These are phyloP conservation scores for Agapornis roseicollis DNA, from an alignment of 2,113 vertebrate species.

Conservation along the genomic window DNA sequence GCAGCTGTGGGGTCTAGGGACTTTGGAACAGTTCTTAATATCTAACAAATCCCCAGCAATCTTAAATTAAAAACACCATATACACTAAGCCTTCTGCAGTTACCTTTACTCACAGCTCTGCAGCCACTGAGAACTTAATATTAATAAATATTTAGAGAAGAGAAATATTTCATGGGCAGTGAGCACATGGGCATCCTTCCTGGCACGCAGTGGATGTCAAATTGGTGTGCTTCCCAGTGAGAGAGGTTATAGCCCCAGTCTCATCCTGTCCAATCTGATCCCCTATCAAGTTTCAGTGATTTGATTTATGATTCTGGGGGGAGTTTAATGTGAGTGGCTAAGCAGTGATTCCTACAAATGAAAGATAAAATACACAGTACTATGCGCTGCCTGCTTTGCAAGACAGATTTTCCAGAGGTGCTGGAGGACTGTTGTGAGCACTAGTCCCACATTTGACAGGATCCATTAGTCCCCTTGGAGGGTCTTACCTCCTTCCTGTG, in stretches of 20 bases:
- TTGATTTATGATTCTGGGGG: background rate
- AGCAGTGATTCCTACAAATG: background rate
- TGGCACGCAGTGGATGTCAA: rapidly evolving
- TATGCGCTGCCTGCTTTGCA: background rate
- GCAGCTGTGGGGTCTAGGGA: background rate
- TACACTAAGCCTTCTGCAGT: background rate
- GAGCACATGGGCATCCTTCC: rapidly evolving
- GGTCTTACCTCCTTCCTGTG: background rate
- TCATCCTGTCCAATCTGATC: background rate
- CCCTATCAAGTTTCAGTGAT: background rate
- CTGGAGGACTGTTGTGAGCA: background rate
- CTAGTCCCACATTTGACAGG: rapidly evolving
- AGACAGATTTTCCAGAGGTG: background rate
- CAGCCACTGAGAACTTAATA: background rate
- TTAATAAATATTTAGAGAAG: background rate
- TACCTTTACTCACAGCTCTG: background rate
- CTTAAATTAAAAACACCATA: rapidly evolving
- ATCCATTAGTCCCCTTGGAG: rapidly evolving
- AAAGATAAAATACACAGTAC: background rate
- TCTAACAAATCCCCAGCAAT: background rate
- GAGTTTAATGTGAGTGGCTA: background rate
- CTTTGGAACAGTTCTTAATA: background rate
- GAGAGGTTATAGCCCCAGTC: rapidly evolving
- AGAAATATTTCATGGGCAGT: rapidly evolving
- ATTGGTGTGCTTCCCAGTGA: background rate